Evolutionary conservation across 2,888 invertebrate species (phyloP).

Genomic region (Cantharis nigra): DNA sequence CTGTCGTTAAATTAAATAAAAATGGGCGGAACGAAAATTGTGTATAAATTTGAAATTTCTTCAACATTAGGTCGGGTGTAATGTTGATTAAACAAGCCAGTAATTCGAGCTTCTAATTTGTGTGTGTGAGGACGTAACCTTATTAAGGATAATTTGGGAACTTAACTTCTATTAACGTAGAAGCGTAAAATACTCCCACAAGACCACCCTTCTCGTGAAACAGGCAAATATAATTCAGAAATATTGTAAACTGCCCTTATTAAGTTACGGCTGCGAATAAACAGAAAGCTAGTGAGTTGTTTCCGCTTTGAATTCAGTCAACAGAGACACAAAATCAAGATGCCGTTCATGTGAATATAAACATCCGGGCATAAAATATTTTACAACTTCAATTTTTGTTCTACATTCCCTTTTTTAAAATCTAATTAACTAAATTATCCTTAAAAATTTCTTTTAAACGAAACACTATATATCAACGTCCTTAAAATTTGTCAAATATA

Average conservation of each 20-base stretch:
- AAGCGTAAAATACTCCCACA: slow-evolving; percentile 26
- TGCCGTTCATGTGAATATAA: slow-evolving; percentile 18
- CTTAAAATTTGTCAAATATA: slow-evolving; percentile 12
- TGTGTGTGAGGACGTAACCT: slow-evolving; percentile 29
- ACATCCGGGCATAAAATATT: slow-evolving; percentile 25
- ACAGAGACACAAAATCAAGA: slow-evolving; percentile 27
- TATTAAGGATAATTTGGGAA: slow-evolving; percentile 29
- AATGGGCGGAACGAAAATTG: not conserved
- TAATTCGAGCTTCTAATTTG: slow-evolving; percentile 29
- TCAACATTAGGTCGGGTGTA: slow-evolving; percentile 7
- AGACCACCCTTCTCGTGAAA: slow-evolving; percentile 19
- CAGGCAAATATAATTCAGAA: slow-evolving; percentile 29
- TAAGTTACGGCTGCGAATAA: slow-evolving; percentile 29
- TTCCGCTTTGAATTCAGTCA: slow-evolving; percentile 18
- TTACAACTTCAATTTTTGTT: slow-evolving; percentile 15
- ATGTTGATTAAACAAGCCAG: slow-evolving; percentile 29
- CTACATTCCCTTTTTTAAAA: not conserved
- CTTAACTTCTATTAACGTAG: slow-evolving; percentile 30
- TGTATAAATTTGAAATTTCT: not conserved
- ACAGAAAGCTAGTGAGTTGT: slow-evolving; percentile 21
- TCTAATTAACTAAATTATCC: not conserved
- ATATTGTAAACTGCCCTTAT: slow-evolving; percentile 29
- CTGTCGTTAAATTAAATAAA: not conserved
- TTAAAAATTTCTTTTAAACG: not conserved
- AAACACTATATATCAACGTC: slow-evolving; percentile 13